Base-by-base conservation (phyloP, 2,113 vertebrate species). In the Anarhynchus alexandrinus region DNA sequence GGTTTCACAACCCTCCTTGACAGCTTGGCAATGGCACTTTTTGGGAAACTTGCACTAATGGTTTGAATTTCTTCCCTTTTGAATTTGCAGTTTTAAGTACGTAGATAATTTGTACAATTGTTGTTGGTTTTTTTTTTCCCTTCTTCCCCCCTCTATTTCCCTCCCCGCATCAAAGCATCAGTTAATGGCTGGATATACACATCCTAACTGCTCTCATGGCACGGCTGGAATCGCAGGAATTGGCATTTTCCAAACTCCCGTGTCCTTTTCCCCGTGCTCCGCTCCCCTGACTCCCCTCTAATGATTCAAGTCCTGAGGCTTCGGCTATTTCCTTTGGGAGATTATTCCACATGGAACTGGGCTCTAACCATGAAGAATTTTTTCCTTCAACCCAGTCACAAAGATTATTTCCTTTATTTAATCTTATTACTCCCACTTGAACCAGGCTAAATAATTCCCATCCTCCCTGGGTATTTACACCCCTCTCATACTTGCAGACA, bases 401-500 rank as follows among this genome's bases (percentile, higher is more conserved):
- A 73, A 38, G 21, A 82, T 88, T 61, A 51, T 64, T 93, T 79
- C 86, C 45, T 58, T 85, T 87, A 94, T 95, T 94, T 83, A 72
- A 90, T 97, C 91, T 84, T 47, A 59, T 80, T 64, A 19, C 45
- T 94, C 91, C 91, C 66, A 62, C 86, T 88, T 82, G 82, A 95
- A 94, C 87, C 45, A 64, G 61, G 29, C 83, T 85, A 47, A 97
- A 91, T 13, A 65, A 74, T 88, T 95, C 91, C 92, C 88, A 66
- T 78, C 87, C 70, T 52, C 55, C 77, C 36, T 21, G 78, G 51
- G 30, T 17, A 59, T 88, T 94, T 88, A 93, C 74, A 43, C 90
- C 93, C 89, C 90, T 95, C 74, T 88, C 84, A 52, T 49, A 54
- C 90, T 85, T 25, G 27, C 94, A 78, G 91, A 54, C 90, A 88